Conservation (phyloP, 1,140 invertebrate genomes). For the Hyposmocoma kahamanoa region DNA sequence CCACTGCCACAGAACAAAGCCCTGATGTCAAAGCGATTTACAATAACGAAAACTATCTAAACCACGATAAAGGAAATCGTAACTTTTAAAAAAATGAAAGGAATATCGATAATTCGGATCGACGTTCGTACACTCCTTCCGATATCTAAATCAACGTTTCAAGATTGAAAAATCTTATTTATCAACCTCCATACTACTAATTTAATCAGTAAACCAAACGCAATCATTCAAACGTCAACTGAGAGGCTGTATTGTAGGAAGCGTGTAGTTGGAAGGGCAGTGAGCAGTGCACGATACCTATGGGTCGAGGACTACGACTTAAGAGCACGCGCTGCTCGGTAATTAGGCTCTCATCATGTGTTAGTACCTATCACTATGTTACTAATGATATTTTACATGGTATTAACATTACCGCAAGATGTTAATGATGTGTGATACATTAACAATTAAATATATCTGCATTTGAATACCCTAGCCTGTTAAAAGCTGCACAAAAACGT, state of each 20-base stretch:
- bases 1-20: conserved; percentile 42
- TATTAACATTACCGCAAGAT: too few species aligned
- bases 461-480: too few species aligned
- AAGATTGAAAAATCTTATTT: background rate
- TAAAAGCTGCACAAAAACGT: too few species aligned
- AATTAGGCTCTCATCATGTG: too few species aligned
- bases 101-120: background rate
- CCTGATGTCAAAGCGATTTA: conserved; percentile 16
- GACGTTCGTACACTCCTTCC: background rate
- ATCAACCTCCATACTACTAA: conserved; percentile 11
- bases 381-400: too few species aligned
- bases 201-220: conserved; percentile 18
- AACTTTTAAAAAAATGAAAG: background rate
- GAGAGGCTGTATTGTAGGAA: too few species aligned
- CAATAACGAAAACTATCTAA: conserved; percentile 35
- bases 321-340: too few species aligned
- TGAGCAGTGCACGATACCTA: conserved; percentile 22
- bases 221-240: too few species aligned
- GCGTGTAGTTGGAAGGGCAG: conserved; percentile 30
- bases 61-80: conserved; percentile 5
- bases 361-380: too few species aligned
- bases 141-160: background rate
- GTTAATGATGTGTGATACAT: too few species aligned
- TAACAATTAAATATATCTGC: too few species aligned
- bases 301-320: background rate